Conservation (phyloP, 2,797 vertebrate genomes). For the Danionella dracula region DNA sequence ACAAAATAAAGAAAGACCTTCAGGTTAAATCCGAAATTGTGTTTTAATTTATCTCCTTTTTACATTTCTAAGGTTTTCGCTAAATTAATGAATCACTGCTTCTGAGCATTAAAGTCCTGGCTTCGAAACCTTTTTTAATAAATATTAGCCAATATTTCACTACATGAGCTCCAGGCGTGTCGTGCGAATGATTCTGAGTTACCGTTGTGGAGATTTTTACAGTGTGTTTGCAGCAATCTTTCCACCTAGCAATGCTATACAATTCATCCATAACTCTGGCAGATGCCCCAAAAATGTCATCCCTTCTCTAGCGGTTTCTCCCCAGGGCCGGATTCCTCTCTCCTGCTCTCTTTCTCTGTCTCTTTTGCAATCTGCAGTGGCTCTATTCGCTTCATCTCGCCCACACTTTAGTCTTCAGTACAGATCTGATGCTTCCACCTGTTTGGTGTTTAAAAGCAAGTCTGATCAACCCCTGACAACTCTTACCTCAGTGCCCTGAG, state of each 20-base stretch:
- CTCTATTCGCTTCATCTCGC: slow-evolving; percentile 28
- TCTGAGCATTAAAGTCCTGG: too few species aligned
- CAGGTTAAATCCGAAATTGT: too few species aligned
- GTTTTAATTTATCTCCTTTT: too few species aligned
- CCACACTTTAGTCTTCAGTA: slow-evolving; percentile 53
- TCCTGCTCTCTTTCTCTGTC: neutral
- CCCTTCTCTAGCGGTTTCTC: slow-evolving; percentile 48
- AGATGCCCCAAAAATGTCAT: slow-evolving; percentile 75
- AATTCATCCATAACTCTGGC: slow-evolving; percentile 69
- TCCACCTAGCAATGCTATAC: slow-evolving; percentile 58
- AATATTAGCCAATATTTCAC: neutral
- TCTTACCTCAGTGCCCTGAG: slow-evolving; percentile 41
- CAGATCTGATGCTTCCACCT: slow-evolving; percentile 44
- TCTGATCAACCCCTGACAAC: slow-evolving; percentile 44
- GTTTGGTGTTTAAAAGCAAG: slow-evolving; percentile 17
- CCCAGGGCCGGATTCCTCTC: slow-evolving; percentile 51
- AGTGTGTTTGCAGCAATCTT: slow-evolving; percentile 47
- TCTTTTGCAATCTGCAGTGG: slow-evolving; percentile 20
- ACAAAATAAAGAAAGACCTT: too few species aligned
- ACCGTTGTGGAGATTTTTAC: slow-evolving; percentile 24
- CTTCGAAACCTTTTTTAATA: neutral
- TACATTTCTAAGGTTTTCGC: too few species aligned
- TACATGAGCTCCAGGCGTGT: neutral
- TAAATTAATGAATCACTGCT: too few species aligned
- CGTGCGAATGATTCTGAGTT: neutral